phyloP scores from a whole-genome alignment of 2,888 invertebrate genomes.

The Drosophila mettleri region DNA sequence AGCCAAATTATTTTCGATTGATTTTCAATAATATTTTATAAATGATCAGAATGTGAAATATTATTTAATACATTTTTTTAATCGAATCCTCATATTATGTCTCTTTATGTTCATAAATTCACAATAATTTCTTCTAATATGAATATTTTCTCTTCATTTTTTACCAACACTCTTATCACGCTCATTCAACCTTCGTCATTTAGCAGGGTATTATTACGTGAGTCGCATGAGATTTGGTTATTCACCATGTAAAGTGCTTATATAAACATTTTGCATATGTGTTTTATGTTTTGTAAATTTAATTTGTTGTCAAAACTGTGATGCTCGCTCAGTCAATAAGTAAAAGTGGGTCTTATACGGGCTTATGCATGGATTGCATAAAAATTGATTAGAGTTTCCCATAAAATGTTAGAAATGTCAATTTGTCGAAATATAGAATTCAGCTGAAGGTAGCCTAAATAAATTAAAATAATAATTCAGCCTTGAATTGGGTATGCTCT shows the following conservation, averaged over 20 bases:
- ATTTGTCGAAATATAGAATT: neutral
- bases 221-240: constrained; percentile 7
- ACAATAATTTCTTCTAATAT: no score
- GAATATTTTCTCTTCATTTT: neutral
- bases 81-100: no score
- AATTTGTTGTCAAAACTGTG: constrained; percentile 4
- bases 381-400: neutral
- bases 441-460: no score
- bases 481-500: no score
- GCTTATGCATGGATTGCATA: neutral
- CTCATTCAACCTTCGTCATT: neutral
- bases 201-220: constrained; percentile 2
- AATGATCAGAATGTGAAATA: no score
- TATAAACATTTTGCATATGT: neutral
- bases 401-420: neutral
- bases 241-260: constrained; percentile 7
- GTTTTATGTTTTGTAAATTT: constrained; percentile 11
- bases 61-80: no score
- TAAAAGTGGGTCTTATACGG: constrained; percentile 1
- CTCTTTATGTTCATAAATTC: no score
- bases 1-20: no score
- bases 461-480: no score
- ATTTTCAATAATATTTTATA: no score
- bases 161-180: neutral
- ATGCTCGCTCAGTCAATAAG: constrained; percentile 2